phyloP scores from a whole-genome alignment of 2,113 vertebrate genomes.

The Pterophyllum scalare region DNA sequence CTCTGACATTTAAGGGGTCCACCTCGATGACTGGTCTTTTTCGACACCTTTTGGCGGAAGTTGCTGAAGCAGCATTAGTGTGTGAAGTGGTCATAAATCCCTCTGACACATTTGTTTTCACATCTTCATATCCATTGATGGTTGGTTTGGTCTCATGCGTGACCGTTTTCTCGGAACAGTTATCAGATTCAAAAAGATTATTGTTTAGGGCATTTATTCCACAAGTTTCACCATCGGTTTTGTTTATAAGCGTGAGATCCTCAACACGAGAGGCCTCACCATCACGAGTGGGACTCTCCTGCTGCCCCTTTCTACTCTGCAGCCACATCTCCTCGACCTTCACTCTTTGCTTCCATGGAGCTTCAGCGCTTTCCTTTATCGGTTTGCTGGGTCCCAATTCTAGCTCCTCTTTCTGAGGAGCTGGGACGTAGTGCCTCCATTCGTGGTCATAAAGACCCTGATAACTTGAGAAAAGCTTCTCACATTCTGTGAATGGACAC shows the following conservation, averaged over 20 bases:
- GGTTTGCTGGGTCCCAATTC: slow-evolving; percentile 12
- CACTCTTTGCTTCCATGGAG: slow-evolving; percentile 81
- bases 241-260: background rate
- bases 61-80: background rate
- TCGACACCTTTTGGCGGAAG: background rate
- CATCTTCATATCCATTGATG: slow-evolving; percentile 60
- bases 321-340: slow-evolving; percentile 73
- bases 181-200: background rate
- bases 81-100: background rate
- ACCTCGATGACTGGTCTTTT: background rate
- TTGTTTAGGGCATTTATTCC: background rate
- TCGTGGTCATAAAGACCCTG: slow-evolving; percentile 90
- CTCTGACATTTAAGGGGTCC: slow-evolving; percentile 61
- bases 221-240: background rate
- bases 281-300: slow-evolving; percentile 5
- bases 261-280: background rate
- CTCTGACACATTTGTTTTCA: background rate
- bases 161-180: background rate
- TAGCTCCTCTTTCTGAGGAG: slow-evolving; percentile 51
- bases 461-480: slow-evolving; percentile 84
- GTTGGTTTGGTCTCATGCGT: background rate
- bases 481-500: slow-evolving; percentile 89
- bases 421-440: slow-evolving; percentile 87
- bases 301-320: slow-evolving; percentile 56
- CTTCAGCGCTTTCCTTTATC: slow-evolving; percentile 51